Evolutionary conservation across 2,888 invertebrate species (phyloP).

Genomic region (Notodonta dromedarius): DNA sequence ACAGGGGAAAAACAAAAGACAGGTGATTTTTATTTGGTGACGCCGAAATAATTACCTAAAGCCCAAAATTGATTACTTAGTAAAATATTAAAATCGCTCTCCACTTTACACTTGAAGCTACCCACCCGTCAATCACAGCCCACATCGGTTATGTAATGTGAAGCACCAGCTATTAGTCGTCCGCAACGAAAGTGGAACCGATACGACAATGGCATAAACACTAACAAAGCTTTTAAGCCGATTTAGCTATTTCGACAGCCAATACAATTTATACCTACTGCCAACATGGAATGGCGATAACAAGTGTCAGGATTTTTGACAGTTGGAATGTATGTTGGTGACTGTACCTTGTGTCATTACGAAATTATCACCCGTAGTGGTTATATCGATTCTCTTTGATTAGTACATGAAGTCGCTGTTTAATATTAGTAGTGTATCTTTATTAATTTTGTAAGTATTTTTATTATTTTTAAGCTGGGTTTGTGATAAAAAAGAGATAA

Average conservation of each 20-base stretch:
- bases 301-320: background rate
- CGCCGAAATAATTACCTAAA: background rate
- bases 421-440: too few relatives aligned
- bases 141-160: slow-evolving; percentile 57
- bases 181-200: slow-evolving; percentile 47
- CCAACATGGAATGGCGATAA: background rate
- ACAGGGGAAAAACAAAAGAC: background rate
- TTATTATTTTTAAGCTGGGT: background rate
- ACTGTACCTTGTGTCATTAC: background rate
- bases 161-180: slow-evolving; percentile 36
- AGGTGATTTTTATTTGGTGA: background rate
- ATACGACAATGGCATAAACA: slow-evolving; percentile 17
- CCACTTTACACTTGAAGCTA: slow-evolving; percentile 28
- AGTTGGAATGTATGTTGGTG: background rate
- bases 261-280: background rate
- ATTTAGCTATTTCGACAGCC: slow-evolving; percentile 1
- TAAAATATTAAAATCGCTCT: slow-evolving; percentile 27
- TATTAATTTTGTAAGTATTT: too few relatives aligned
- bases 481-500: too few relatives aligned
- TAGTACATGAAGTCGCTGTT: too few relatives aligned
- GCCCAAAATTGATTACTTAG: background rate
- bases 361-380: too few relatives aligned
- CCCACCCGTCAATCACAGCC: slow-evolving; percentile 49
- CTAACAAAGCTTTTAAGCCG: background rate
- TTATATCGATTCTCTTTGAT: too few relatives aligned